phyloP scores from a whole-genome alignment of 2,113 vertebrate genomes.

The Thermophis baileyi region DNA sequence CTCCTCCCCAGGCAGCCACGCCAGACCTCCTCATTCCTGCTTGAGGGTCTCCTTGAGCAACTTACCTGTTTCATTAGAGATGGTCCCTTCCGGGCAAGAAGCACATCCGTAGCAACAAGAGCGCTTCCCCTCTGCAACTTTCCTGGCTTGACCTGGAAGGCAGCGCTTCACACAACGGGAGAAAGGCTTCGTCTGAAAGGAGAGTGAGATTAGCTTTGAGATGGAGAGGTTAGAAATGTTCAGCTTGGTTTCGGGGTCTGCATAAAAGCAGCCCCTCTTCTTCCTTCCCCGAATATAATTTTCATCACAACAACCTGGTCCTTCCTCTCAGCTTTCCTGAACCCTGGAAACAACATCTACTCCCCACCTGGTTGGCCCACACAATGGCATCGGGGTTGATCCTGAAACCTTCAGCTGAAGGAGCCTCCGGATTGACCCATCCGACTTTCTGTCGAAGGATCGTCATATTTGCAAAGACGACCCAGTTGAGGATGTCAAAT shows the following conservation, averaged over 20 bases:
- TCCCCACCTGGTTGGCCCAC: background rate
- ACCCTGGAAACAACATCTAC: too few relatives aligned
- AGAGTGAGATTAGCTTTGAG: background rate
- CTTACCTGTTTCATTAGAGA: background rate
- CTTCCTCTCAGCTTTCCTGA: too few relatives aligned
- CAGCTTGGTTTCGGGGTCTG: fast-evolving
- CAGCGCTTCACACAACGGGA: background rate
- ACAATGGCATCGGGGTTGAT: background rate
- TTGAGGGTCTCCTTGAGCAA: background rate
- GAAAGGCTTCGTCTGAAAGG: too few relatives aligned
- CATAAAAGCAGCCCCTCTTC: too few relatives aligned
- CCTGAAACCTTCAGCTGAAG: background rate
- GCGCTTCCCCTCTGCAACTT: background rate
- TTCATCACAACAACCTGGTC: too few relatives aligned
- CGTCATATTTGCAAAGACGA: background rate
- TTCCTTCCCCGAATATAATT: too few relatives aligned
- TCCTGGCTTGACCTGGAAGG: background rate
- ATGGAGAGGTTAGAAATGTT: too few relatives aligned
- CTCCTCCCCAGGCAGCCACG: background rate
- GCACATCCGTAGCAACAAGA: background rate
- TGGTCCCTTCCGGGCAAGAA: background rate
- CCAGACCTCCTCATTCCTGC: background rate
- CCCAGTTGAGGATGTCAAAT: background rate
- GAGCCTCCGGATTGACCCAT: background rate
- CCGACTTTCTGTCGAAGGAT: background rate